Percentiles rank a stretch among this genome's conserved stretches.
Evolutionary conservation across 1,140 invertebrate genomes (phyloP).

Genomic region (Archivesica marissinica): DNA sequence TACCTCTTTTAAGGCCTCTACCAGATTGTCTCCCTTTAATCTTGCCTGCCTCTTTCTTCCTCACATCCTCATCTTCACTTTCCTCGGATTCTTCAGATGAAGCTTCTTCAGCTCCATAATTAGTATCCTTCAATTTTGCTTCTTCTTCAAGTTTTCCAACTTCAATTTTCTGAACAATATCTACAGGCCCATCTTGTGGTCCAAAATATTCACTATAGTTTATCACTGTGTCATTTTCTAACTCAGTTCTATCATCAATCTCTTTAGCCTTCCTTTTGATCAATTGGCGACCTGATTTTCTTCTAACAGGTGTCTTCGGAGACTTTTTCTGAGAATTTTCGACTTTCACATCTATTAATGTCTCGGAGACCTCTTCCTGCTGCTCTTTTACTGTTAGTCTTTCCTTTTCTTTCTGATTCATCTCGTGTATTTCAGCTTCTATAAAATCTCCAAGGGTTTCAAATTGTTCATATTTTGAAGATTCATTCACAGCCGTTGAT

Average conservation of each 20-base stretch:
- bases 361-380: background rate
- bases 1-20: background rate
- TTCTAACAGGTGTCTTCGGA: background rate
- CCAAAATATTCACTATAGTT: background rate
- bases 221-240: background rate
- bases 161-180: background rate
- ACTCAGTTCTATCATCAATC: background rate
- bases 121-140: background rate
- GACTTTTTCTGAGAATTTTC: background rate
- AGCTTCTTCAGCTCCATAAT: background rate
- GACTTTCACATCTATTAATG: background rate
- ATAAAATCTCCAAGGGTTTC: conserved; percentile 57
- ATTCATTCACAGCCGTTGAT: background rate
- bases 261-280: background rate
- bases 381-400: background rate
- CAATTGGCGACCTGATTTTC: background rate
- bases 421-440: conserved; percentile 58
- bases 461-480: conserved; percentile 39
- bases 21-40: background rate
- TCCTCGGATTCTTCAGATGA: conserved; percentile 7
- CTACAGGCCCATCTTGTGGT: background rate
- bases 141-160: background rate
- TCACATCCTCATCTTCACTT: conserved; percentile 50
- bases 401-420: conserved; percentile 47
- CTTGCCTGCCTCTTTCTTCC: background rate